A percentile compares a stretch with the other conserved stretches of the same genome.
Conservation (phyloP, 2,888 invertebrate species). For the Callinectes sapidus region DNA sequence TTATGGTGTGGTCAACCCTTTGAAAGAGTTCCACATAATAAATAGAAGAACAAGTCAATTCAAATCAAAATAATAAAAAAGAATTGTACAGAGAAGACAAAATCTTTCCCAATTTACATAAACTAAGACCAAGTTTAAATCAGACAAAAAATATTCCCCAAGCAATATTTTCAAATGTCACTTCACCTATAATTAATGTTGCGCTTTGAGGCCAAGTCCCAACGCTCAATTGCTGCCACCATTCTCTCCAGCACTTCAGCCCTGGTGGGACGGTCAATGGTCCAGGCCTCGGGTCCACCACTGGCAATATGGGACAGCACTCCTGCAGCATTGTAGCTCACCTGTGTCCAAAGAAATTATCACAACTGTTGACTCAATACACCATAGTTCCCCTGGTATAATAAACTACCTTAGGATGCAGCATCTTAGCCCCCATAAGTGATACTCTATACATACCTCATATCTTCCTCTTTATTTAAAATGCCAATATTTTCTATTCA, state of each 20-base stretch:
- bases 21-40: too few relatives aligned
- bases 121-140: too few relatives aligned
- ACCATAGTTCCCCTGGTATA: background rate
- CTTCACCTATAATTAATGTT: constrained; percentile 91
- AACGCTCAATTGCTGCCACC: constrained; percentile 88
- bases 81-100: too few relatives aligned
- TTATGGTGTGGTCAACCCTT: too few relatives aligned
- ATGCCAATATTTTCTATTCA: too few relatives aligned
- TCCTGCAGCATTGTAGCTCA: constrained; percentile 96
- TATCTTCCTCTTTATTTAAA: too few relatives aligned
- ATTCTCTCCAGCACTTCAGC: constrained; percentile 85
- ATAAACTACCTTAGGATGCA: too few relatives aligned
- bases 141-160: background rate
- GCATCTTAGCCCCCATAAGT: too few relatives aligned
- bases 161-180: background rate
- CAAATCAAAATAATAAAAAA: too few relatives aligned
- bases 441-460: too few relatives aligned
- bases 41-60: too few relatives aligned
- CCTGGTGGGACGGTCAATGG: constrained; percentile 83
- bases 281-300: constrained; percentile 91
- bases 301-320: constrained; percentile 96
- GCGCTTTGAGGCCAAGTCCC: constrained; percentile 90
- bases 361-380: background rate
- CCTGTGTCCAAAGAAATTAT: constrained; percentile 77
- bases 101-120: too few relatives aligned